phyloP scores from a whole-genome alignment of 2,888 invertebrate genomes.

The Coenonympha arcania region DNA sequence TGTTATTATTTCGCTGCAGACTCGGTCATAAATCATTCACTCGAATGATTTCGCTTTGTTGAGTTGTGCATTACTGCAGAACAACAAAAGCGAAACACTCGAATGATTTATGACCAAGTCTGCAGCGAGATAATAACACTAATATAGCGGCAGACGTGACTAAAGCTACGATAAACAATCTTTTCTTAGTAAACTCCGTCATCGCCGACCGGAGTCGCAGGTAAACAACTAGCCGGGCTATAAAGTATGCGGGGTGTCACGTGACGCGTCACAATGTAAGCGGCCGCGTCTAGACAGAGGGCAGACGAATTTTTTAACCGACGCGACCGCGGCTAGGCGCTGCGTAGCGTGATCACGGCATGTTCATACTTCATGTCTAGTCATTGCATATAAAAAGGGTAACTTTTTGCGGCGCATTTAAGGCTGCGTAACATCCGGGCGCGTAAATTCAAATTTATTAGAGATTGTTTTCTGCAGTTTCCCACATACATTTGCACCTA shows the following conservation, averaged over 20 bases:
- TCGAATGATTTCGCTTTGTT: too few relatives aligned
- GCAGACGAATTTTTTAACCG: slow-evolving; percentile 64
- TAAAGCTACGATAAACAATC: not conserved
- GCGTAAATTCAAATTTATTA: too few relatives aligned
- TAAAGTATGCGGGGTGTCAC: slow-evolving; percentile 44
- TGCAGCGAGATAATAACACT: too few relatives aligned
- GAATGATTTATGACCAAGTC: too few relatives aligned
- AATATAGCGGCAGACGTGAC: not conserved
- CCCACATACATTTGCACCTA: too few relatives aligned
- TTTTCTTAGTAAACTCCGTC: not conserved
- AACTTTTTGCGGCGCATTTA: slow-evolving; percentile 13
- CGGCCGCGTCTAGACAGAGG: slow-evolving; percentile 60
- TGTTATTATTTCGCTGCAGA: too few relatives aligned
- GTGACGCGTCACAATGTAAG: slow-evolving; percentile 51
- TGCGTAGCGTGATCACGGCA: slow-evolving; percentile 15
- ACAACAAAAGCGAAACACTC: too few relatives aligned
- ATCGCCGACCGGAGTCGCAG: slow-evolving; percentile 1
- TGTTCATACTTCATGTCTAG: slow-evolving; percentile 11
- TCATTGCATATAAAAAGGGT: slow-evolving; percentile 13
- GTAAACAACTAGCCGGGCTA: slow-evolving; percentile 3
- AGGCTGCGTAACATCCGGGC: too few relatives aligned
- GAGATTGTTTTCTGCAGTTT: too few relatives aligned
- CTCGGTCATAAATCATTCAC: too few relatives aligned
- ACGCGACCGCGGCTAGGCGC: slow-evolving; percentile 30
- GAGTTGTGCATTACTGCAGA: too few relatives aligned